Percentiles rank a stretch among this genome's conserved stretches.
phyloP scores from a whole-genome alignment of 2,888 invertebrate genomes.

The Leptinotarsa juncta region DNA sequence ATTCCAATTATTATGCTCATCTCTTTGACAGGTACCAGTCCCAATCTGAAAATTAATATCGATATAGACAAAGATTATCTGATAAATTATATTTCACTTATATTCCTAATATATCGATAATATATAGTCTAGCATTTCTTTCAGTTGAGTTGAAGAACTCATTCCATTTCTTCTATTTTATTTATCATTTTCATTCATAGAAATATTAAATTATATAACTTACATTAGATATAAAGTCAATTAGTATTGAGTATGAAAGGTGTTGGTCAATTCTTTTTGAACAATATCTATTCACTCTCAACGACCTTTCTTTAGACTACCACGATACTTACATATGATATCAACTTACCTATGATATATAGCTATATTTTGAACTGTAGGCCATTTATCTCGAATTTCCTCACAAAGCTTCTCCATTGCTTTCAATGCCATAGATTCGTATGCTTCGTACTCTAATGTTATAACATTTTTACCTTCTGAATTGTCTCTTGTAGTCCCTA shows the following conservation, averaged over 20 bases:
- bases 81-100: conserved; percentile 7
- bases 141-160: too few species aligned
- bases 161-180: too few species aligned
- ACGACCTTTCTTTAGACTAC: too few species aligned
- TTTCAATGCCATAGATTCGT: conserved; percentile 90
- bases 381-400: conserved; percentile 80
- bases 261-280: too few species aligned
- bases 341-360: conserved; percentile 81
- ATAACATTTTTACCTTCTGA: conserved; percentile 87
- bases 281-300: too few species aligned
- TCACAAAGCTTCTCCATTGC: conserved; percentile 83
- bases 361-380: conserved; percentile 81
- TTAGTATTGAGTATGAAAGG: too few species aligned
- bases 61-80: too few species aligned
- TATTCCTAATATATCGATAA: background rate
- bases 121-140: background rate
- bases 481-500: conserved; percentile 88
- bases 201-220: too few species aligned
- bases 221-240: too few species aligned
- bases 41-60: conserved; percentile 70
- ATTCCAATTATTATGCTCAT: conserved; percentile 91
- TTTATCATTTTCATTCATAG: too few species aligned
- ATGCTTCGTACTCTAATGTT: conserved; percentile 93
- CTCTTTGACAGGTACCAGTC: conserved; percentile 85
- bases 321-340: conserved; percentile 26